Evolutionary conservation across 2,888 invertebrate genomes (phyloP).

Genomic region (Meloe dianella): DNA sequence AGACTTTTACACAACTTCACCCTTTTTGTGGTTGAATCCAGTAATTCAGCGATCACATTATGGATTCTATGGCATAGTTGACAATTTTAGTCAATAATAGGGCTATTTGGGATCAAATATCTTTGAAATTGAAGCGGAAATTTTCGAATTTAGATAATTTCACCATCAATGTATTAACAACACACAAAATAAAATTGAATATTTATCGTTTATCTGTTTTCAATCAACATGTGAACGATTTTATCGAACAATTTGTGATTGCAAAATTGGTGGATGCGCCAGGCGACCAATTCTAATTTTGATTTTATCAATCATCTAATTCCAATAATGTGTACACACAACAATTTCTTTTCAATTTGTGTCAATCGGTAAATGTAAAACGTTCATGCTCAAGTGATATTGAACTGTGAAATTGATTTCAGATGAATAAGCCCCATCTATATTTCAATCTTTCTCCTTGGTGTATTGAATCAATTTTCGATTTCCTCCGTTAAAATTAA

Average conservation of each 20-base stretch:
- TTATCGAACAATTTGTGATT: background rate
- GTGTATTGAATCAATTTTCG: background rate
- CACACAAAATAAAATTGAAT: background rate
- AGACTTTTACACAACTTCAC: too few relatives aligned
- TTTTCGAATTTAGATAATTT: background rate
- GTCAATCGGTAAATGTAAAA: background rate
- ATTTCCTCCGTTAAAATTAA: background rate
- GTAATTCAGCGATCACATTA: background rate
- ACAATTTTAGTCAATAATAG: background rate
- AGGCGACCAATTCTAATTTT: background rate
- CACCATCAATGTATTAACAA: background rate
- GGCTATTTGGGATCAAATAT: background rate
- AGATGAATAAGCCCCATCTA: background rate
- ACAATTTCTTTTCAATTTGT: background rate
- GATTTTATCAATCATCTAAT: background rate
- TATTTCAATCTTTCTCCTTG: background rate
- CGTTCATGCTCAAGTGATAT: background rate
- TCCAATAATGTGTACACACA: background rate
- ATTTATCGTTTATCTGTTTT: too few relatives aligned
- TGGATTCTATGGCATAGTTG: background rate
- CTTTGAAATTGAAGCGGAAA: conserved; percentile 5
- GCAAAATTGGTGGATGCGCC: conserved; percentile 7
- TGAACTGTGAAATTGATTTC: background rate
- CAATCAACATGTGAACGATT: background rate
- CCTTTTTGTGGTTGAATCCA: background rate